These are phyloP conservation scores for Bubalus kerabau DNA, from an alignment of 2,113 vertebrate species.

Conservation along the genomic window DNA sequence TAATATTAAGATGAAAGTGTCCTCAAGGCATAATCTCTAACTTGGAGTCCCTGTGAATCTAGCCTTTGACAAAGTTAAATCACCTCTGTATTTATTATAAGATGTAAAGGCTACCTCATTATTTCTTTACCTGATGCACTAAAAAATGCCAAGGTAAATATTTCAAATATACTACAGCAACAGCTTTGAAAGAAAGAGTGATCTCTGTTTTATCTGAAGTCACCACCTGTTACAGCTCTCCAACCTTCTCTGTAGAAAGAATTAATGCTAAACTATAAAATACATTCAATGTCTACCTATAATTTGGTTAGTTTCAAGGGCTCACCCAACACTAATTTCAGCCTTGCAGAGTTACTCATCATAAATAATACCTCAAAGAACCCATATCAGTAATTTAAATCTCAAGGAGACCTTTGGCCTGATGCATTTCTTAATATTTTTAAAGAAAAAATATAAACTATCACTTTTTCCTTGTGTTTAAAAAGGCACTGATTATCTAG, in stretches of 20 bases:
- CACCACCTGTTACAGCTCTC: background rate
- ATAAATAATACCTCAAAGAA: background rate
- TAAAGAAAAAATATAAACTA: background rate
- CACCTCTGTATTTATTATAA: background rate
- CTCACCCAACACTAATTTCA: background rate
- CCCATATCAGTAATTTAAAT: background rate
- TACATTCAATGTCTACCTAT: background rate
- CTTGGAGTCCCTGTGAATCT: background rate
- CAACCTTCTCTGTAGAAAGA: background rate
- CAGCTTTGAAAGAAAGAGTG: background rate
- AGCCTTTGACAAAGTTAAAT: conserved; percentile 47
- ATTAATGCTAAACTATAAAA: background rate
- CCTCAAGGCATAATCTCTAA: background rate
- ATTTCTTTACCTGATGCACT: conserved; percentile 23
- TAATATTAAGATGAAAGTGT: conserved; percentile 46
- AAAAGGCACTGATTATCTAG: background rate
- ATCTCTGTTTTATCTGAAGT: background rate
- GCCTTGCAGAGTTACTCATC: background rate
- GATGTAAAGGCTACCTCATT: conserved; percentile 13
- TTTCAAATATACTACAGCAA: conserved; percentile 1
- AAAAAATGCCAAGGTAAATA: background rate
- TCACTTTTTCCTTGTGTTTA: background rate
- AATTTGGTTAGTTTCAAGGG: background rate
- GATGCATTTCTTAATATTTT: background rate
- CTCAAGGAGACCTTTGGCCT: background rate